Evolutionary conservation across 2,888 invertebrate species (phyloP), one percentile per base, ranked within the genome.

Genomic region (Drosophila kambysellisi): DNA sequence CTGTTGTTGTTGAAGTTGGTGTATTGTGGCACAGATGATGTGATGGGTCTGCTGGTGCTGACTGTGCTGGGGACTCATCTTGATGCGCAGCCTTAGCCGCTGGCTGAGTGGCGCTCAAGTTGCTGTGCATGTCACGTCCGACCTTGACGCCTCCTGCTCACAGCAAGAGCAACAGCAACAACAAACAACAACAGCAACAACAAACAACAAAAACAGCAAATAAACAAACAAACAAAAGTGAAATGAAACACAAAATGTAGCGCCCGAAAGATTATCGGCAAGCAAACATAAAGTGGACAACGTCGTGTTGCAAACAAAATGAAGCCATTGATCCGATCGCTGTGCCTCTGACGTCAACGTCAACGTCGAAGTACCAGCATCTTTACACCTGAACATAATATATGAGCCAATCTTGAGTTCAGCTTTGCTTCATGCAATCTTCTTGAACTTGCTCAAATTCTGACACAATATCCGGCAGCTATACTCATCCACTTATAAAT

Each of bases 121-220:
- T 81, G 81, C 79, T 79, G 82, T 82, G 69, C 83, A 78, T 82
- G 82, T 80, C 82, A 82, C 78, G 83, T 67, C 64, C 63, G 83
- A 82, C 82, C 82, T 82, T 82, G 83, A 73, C 81, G 83, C 82
- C 78, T 82, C 73, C 75, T 82, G 52, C 75, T 62, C 62, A 52
- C 67, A 66, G 33, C 73, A 63, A 32, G 61, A 66, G 33, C 77
- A 69, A 30, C 39, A 70, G 8, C 61, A 73, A 41, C 41, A 62
- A 25, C 11, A 20, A 51, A 51, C 9, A 52, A 2, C 20, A 12
- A 4, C 20, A 41, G 5, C n/a, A 46, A 7, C 46, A 20, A 20
- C 20, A 20, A 4, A 4, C 29, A 58, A 4, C n/a, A 57, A 39
- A 60, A 63, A 52, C 39, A 56, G n/a, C 25, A 60, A 63, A 51